Percentiles rank a stretch among this genome's conserved stretches.
These are phyloP conservation scores for Xestia xanthographa DNA, from an alignment of 2,888 invertebrate genomes.

Conservation along the genomic window DNA sequence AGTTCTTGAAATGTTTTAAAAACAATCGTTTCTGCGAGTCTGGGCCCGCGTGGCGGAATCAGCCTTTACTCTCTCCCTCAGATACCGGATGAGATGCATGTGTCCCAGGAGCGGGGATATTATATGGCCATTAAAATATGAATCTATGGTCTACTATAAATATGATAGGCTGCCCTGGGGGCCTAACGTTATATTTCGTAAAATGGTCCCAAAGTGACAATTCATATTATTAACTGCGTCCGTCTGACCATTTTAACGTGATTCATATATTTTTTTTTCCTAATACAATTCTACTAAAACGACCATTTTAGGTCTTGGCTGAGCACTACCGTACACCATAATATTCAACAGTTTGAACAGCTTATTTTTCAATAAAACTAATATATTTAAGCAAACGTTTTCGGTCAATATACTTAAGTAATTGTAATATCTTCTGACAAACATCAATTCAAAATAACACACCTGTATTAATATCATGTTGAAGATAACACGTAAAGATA, in stretches of 20 bases:
- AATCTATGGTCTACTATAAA: not conserved
- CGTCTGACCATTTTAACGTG: no score
- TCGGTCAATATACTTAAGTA: not conserved
- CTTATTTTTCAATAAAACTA: not conserved
- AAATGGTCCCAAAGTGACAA: no score
- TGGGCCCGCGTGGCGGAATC: not conserved
- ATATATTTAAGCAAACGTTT: not conserved
- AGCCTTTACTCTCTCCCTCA: not conserved
- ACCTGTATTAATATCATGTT: constrained; percentile 1
- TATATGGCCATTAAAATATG: not conserved
- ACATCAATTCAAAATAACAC: not conserved
- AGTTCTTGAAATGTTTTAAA: not conserved
- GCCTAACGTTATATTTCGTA: no score
- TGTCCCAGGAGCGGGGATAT: not conserved
- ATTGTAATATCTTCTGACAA: not conserved
- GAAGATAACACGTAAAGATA: not conserved
- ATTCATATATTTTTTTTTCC: no score
- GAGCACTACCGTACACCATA: not conserved
- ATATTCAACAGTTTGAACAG: not conserved
- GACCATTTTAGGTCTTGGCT: not conserved
- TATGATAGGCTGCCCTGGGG: no score
- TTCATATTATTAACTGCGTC: no score
- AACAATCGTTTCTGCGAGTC: not conserved
- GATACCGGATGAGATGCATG: not conserved
- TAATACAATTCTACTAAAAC: no score